phyloP scores from a whole-genome alignment of 2,797 vertebrate genomes.

The Rhynchonycteris naso region DNA sequence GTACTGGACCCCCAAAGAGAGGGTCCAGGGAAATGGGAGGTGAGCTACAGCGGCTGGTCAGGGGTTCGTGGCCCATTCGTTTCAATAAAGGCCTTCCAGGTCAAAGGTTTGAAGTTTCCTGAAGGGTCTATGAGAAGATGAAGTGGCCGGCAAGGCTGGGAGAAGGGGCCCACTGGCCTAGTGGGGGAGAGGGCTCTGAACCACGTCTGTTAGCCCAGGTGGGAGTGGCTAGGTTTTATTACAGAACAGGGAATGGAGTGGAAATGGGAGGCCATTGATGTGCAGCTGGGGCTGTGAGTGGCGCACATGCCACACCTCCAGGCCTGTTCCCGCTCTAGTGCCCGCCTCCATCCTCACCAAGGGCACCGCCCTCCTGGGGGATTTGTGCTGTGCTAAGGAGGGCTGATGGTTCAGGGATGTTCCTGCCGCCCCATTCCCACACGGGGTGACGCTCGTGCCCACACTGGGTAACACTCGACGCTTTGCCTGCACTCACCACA shows the following conservation, averaged over 20 bases:
- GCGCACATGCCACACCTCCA: neutral
- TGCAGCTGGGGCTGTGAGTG: neutral
- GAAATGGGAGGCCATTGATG: neutral
- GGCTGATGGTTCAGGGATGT: neutral
- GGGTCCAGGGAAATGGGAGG: neutral
- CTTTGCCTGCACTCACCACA: neutral
- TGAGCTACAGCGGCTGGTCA: accelerated
- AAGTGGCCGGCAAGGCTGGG: neutral
- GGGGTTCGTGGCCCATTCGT: neutral
- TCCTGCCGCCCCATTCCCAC: neutral
- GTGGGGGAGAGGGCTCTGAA: neutral
- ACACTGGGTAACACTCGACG: accelerated
- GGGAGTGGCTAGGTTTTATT: constrained; percentile 6
- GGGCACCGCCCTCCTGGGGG: neutral
- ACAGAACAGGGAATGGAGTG: neutral
- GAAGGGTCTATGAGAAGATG: neutral
- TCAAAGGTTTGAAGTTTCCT: neutral
- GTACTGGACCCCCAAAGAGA: neutral
- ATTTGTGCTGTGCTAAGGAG: neutral
- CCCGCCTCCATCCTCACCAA: neutral
- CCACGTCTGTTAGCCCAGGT: neutral
- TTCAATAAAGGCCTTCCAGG: neutral
- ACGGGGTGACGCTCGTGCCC: neutral
- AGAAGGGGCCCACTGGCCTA: neutral
- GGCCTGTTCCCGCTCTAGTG: accelerated